These are phyloP conservation scores for Bombus difficillimus DNA, from an alignment of 1,140 invertebrate species.

Conservation along the genomic window DNA sequence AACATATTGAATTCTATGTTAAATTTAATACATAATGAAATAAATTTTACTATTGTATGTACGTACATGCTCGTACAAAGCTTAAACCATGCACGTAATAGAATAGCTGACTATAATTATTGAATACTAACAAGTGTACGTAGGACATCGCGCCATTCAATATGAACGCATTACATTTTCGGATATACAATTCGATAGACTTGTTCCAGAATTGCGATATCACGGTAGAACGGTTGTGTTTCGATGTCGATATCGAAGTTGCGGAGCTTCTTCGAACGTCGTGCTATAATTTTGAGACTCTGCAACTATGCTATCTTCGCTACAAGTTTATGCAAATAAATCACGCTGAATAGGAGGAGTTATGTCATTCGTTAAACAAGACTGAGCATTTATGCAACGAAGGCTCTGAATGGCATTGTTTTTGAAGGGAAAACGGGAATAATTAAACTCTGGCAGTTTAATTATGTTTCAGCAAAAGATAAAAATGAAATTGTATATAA, in stretches of 20 bases:
- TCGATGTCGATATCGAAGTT: constrained; percentile 2
- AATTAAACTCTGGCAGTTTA: background rate
- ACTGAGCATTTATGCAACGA: background rate
- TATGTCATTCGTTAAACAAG: background rate
- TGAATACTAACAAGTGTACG: background rate
- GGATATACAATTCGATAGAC: background rate
- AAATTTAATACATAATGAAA: too few species aligned
- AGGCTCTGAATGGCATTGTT: background rate
- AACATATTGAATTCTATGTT: background rate
- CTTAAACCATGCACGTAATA: background rate
- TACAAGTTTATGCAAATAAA: background rate
- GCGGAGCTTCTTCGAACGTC: background rate
- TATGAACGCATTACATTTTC: background rate
- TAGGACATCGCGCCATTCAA: background rate
- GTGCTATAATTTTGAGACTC: background rate
- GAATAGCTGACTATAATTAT: background rate
- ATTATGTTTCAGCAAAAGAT: background rate
- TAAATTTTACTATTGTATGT: too few species aligned
- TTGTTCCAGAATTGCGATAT: background rate
- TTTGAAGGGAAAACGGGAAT: background rate
- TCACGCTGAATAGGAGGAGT: background rate
- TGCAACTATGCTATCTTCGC: background rate
- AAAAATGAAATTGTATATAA: background rate
- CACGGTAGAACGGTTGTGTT: background rate
- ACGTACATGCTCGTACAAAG: too few species aligned